phyloP scores from a whole-genome alignment of 2,888 invertebrate species.

The Eutolmus rufibarbis region DNA sequence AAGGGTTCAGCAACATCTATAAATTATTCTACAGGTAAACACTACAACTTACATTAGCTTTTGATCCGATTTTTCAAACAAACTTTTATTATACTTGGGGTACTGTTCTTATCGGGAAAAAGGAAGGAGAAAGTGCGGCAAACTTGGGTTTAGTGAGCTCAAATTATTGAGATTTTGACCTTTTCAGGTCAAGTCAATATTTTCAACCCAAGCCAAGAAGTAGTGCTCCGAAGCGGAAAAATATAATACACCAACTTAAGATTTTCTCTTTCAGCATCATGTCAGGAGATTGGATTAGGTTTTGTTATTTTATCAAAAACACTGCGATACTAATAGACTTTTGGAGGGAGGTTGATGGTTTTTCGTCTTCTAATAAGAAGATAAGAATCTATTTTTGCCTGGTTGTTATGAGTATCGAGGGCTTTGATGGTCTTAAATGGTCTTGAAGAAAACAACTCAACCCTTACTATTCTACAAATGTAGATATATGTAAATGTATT shows the following conservation, averaged over 20 bases:
- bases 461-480: too few species aligned
- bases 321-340: background rate
- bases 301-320: background rate
- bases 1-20: background rate
- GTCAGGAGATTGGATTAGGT: background rate
- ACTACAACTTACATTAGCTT: background rate
- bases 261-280: background rate
- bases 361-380: background rate
- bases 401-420: background rate
- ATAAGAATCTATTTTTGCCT: background rate
- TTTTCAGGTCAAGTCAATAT: background rate
- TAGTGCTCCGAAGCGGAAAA: background rate
- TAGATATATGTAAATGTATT: too few species aligned
- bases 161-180: background rate
- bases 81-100: background rate
- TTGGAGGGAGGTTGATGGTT: background rate
- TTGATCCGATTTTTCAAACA: background rate
- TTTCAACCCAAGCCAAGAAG: background rate
- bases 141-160: background rate
- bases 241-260: background rate
- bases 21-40: background rate
- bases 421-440: too few species aligned
- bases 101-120: background rate
- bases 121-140: background rate
- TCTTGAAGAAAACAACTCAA: too few species aligned